Evolutionary conservation across 2,888 invertebrate species (phyloP), one percentile per base, ranked within the genome.

Genomic region (Pandemis heparana): DNA sequence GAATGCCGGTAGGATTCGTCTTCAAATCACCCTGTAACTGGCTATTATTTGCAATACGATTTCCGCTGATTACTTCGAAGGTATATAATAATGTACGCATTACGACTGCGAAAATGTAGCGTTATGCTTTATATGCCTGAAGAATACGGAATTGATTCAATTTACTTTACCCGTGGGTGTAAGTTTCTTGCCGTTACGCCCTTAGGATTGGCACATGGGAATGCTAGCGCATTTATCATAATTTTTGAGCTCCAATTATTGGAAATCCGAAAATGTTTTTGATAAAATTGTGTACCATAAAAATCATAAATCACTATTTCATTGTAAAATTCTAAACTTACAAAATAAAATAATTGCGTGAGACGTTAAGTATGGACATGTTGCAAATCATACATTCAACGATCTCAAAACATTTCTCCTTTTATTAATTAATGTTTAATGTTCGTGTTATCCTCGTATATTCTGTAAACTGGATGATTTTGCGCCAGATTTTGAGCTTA

Each of bases 131-230:
- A 66, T 65, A 65, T 51, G 64, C 70, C 64, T 18, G 6, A 46
- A 18, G 59, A 71, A 64, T 59, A 51, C 51, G 16, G 10, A 71
- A 48, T 61, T 51, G 66, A 61, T 61, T 66, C 65, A 70, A 70
- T 59, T 56, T 64, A n/a, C 51, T 66, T 66, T 61, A 14, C 66
- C 71, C 61, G 23, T n/a, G 66, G 71, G 71, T 61, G 69, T 23
- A 48, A 51, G 41, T 12, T 43, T 51, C 32, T 38, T 60, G 51
- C 9, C n/a, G 39, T 14, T 14, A n/a, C 32, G 62, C 10, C 39
- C 48, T 51, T 18, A 5, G 32, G 41, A 60, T n/a, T 65, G 51
- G 51, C 41, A 53, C 38, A 32, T 68, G 18, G 53, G 1, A 8
- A 23, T 32, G 23, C 23, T 2, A 32, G n/a, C n/a, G n/a, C n/a